These are phyloP conservation scores for Babylonia areolata DNA, from an alignment of 1,140 invertebrate species.

Conservation along the genomic window DNA sequence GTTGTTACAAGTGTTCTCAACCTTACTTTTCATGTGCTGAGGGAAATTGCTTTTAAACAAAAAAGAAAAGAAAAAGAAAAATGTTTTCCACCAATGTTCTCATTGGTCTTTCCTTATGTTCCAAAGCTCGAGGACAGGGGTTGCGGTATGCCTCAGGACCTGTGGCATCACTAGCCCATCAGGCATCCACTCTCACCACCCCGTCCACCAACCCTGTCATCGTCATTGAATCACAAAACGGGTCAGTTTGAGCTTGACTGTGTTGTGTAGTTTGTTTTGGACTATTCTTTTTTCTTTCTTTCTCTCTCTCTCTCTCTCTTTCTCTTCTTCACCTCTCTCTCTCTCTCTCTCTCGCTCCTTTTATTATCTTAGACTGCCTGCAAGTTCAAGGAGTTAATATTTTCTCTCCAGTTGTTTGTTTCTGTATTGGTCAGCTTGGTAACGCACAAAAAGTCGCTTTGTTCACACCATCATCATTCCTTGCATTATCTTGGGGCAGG, in stretches of 20 bases:
- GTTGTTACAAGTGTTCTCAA: too few species aligned
- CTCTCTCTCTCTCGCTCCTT: background rate
- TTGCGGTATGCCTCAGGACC: constrained; percentile 46
- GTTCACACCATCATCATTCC: too few species aligned
- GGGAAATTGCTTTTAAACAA: background rate
- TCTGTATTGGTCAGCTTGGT: too few species aligned
- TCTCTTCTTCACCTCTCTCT: background rate
- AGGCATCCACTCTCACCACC: constrained; percentile 52
- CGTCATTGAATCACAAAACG: constrained; percentile 57
- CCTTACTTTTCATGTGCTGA: too few species aligned
- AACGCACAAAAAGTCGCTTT: too few species aligned
- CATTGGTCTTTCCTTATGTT: background rate
- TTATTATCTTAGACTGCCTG: too few species aligned
- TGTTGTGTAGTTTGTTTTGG: too few species aligned
- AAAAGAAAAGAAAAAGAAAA: background rate
- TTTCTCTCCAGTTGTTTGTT: too few species aligned
- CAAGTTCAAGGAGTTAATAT: too few species aligned
- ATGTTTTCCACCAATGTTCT: too few species aligned
- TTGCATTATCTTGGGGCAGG: too few species aligned
- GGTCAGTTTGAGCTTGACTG: too few species aligned
- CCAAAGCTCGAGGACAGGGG: constrained; percentile 50
- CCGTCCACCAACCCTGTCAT: constrained; percentile 51
- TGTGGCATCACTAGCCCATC: constrained; percentile 53
- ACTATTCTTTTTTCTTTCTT: background rate
- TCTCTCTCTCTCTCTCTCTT: background rate